Conservation (phyloP, 1,140 invertebrate genomes). For the Drosophila bocqueti region DNA sequence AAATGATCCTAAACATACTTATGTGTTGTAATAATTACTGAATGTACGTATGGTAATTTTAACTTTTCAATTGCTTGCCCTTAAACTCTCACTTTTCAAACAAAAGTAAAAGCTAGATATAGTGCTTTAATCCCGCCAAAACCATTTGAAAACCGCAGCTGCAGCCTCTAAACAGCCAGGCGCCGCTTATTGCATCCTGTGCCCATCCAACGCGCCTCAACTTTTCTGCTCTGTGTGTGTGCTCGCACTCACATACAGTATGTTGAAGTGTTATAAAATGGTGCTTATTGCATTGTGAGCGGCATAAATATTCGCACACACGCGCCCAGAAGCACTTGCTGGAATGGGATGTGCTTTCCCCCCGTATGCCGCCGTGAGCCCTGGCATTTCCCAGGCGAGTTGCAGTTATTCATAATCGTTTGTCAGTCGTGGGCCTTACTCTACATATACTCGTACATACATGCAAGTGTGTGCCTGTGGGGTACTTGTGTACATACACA, state of each 20-base stretch:
- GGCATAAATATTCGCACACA: conserved; percentile 55
- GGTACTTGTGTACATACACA: conserved; percentile 29
- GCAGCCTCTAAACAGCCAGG: neutral
- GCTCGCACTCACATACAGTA: conserved; percentile 1
- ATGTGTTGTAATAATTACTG: neutral
- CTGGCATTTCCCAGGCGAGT: conserved; percentile 23
- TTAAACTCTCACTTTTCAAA: neutral
- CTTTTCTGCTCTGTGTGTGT: conserved; percentile 47
- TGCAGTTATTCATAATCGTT: conserved; percentile 78
- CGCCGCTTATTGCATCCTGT: conserved; percentile 14
- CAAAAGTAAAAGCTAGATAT: neutral
- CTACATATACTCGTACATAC: conserved; percentile 1
- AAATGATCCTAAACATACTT: neutral
- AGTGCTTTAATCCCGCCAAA: neutral
- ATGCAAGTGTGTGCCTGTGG: conserved; percentile 29
- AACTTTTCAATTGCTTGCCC: conserved; percentile 2
- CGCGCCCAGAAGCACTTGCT: conserved; percentile 9
- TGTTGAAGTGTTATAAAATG: conserved; percentile 68
- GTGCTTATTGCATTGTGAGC: conserved; percentile 59
- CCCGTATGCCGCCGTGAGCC: conserved; percentile 25
- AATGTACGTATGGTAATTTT: neutral
- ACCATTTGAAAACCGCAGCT: neutral
- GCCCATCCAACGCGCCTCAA: conserved; percentile 8
- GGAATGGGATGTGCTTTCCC: conserved; percentile 10
- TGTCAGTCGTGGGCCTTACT: conserved; percentile 41